phyloP scores from a whole-genome alignment of 2,888 invertebrate species.

The Rambutsinella grinnellia region DNA sequence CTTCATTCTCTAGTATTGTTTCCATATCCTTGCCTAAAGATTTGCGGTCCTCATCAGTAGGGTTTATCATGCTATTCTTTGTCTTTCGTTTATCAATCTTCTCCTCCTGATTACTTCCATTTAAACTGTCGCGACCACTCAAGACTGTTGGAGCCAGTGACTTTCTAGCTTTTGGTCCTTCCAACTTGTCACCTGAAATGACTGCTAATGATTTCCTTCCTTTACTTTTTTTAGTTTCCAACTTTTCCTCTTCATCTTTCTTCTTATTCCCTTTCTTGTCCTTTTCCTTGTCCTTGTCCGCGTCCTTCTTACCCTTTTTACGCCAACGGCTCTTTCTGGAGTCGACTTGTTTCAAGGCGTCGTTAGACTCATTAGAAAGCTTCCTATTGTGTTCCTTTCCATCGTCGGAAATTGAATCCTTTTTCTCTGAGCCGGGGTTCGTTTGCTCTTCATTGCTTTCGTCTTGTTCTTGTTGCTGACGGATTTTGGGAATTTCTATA shows the following conservation, averaged over 20 bases:
- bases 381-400: no score
- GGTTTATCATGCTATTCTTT: not conserved
- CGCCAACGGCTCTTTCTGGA: not conserved
- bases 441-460: no score
- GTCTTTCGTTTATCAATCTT: not conserved
- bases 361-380: no score
- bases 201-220: not conserved
- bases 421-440: not conserved
- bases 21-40: not conserved
- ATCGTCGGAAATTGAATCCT: not conserved
- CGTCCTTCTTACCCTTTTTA: not conserved
- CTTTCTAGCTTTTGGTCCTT: no score
- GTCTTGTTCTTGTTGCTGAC: not conserved
- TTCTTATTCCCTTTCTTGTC: no score
- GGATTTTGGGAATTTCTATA: conserved; percentile 51
- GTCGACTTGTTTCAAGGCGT: no score
- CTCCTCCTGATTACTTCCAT: not conserved
- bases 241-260: not conserved
- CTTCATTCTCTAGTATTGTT: not conserved
- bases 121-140: not conserved
- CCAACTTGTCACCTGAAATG: no score
- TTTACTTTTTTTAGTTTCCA: not conserved
- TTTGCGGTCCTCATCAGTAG: not conserved
- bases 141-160: not conserved
- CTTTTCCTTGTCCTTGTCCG: no score